Evolutionary conservation across 2,888 invertebrate genomes (phyloP).

Genomic region (Harmothoe impar): DNA sequence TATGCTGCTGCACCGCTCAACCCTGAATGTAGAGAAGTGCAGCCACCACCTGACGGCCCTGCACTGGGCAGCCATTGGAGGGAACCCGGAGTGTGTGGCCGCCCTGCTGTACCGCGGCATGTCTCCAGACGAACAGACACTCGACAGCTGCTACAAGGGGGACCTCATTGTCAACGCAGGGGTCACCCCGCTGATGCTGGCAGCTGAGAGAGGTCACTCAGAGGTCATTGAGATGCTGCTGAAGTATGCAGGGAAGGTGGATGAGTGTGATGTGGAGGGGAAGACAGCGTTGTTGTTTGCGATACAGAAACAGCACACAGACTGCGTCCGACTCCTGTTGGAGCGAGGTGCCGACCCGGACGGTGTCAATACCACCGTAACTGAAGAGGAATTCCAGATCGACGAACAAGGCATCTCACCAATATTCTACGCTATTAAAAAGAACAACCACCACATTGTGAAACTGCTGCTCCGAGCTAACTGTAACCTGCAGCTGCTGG

Average conservation of each 20-base stretch:
- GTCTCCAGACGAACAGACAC: constrained; percentile 60
- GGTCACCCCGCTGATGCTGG: constrained; percentile 74
- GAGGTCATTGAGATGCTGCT: constrained; percentile 72
- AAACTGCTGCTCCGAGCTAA: constrained; percentile 31
- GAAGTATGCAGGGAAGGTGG: constrained; percentile 70
- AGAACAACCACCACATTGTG: neutral
- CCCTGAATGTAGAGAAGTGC: neutral
- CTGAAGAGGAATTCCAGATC: neutral
- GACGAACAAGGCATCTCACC: constrained; percentile 22
- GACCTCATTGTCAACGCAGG: constrained; percentile 71
- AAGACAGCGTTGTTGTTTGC: constrained; percentile 75
- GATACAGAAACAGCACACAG: constrained; percentile 46
- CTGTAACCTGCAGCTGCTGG: constrained; percentile 22
- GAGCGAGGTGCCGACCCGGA: constrained; percentile 60
- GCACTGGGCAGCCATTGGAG: constrained; percentile 68
- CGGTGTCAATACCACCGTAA: neutral
- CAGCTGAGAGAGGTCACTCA: constrained; percentile 71
- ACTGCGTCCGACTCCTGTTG: constrained; percentile 62
- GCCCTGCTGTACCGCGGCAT: constrained; percentile 17
- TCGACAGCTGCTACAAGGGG: constrained; percentile 62
- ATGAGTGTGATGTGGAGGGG: constrained; percentile 72
- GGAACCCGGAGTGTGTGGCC: constrained; percentile 55
- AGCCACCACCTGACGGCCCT: constrained; percentile 58
- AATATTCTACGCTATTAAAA: constrained; percentile 46
- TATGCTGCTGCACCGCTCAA: constrained; percentile 51